Evolutionary conservation across 2,888 invertebrate genomes (phyloP).

Genomic region (Tinea trinotella): DNA sequence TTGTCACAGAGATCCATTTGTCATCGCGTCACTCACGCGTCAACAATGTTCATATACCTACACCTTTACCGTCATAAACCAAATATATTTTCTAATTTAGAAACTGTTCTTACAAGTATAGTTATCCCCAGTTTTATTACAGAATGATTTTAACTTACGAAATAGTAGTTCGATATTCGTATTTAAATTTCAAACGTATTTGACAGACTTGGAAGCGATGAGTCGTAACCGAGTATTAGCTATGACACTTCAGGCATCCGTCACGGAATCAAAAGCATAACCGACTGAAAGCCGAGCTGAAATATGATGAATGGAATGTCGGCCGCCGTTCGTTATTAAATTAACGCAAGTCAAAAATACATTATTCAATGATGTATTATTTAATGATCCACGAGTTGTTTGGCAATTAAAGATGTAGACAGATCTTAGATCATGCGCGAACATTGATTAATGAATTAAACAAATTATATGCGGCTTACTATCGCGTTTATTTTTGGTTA

Average conservation of each 20-base stretch:
- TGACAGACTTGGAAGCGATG: slow-evolving; percentile 42
- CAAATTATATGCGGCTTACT: too few relatives aligned
- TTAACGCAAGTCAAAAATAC: background rate
- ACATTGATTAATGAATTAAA: too few relatives aligned
- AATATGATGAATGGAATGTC: slow-evolving; percentile 14
- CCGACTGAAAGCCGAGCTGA: slow-evolving; percentile 24
- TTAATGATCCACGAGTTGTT: too few relatives aligned
- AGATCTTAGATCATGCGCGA: too few relatives aligned
- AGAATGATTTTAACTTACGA: background rate
- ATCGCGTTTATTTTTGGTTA: too few relatives aligned
- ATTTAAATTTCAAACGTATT: slow-evolving; percentile 43
- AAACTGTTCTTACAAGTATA: background rate
- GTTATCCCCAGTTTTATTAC: background rate
- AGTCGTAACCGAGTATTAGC: slow-evolving; percentile 46
- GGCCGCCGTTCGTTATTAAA: background rate
- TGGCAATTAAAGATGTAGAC: too few relatives aligned
- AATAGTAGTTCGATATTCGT: slow-evolving; percentile 4
- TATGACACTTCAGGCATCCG: slow-evolving; percentile 32
- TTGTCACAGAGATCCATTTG: slow-evolving; percentile 45
- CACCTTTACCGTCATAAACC: slow-evolving; percentile 48
- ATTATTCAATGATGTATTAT: background rate
- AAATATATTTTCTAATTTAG: background rate
- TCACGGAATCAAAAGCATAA: slow-evolving; percentile 42
- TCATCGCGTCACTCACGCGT: slow-evolving; percentile 55
- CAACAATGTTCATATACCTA: slow-evolving; percentile 44